Evolutionary conservation across 1,140 invertebrate species (phyloP), one percentile per base, ranked within the genome.

Genomic region (Drosophila tsacasi): DNA sequence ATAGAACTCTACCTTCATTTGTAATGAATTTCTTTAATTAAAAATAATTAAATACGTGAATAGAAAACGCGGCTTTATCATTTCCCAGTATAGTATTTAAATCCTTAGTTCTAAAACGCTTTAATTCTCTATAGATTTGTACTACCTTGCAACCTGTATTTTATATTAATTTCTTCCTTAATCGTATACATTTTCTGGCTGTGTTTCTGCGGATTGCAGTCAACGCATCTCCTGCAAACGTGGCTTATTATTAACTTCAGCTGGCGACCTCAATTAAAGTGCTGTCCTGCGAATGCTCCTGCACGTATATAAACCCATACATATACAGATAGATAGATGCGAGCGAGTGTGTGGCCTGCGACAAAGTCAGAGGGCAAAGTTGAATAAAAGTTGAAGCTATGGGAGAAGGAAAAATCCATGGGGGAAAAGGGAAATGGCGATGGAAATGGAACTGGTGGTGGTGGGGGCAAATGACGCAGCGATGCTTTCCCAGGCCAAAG

Each of bases 331-430:
- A 25, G 21, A 57, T 39, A 57, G 21, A 37, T 23, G 12, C n/a
- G 25, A 12, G 47, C 5, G 27, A 21, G 30, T 17, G 46, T 13
- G 47, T 42, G 69, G 52, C 30, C 58, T 65, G 80, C 47, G 69
- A 74, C 81, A 90, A 90, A 90, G 81, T 91, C 87, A 91, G 89
- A 91, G 87, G 87, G 87, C 87, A 91, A 91, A 91, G 87, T 91
- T 91, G 83, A 89, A 91, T 81, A 84, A 83, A 91, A 85, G 82
- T 87, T 91, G 62, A 76, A 74, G 81, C 63, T 15, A 32, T 19
- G 69, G n/a, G 49, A 47, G 37, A 5, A 73, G 25, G 42, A 40
- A 44, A 71, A 37, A 47, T 47, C 54, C 54, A 25, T 42, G 52
- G 50, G 49, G 49, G 49, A 61, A 46, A 50, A 39, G 46, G 44